A percentile compares a stretch with the other conserved stretches of the same genome.
Evolutionary conservation across 2,113 vertebrate genomes (phyloP).

Genomic region (Sitta europaea): DNA sequence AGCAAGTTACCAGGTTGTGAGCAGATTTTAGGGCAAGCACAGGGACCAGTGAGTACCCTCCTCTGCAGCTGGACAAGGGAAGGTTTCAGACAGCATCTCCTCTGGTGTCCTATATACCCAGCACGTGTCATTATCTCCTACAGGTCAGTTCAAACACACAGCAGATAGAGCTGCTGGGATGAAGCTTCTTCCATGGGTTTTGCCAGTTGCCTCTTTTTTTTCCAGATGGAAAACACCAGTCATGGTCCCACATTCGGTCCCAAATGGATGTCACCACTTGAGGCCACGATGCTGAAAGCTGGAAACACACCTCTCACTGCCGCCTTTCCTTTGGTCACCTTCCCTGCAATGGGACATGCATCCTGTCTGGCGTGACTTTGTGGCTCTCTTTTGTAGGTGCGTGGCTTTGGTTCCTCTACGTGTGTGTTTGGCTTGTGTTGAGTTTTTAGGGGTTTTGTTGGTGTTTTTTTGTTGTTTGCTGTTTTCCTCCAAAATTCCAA

Average conservation of each 20-base stretch:
- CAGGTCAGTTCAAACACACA: neutral
- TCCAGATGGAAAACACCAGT: conserved; percentile 4
- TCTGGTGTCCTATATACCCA: neutral
- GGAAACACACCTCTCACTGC: conserved; percentile 48
- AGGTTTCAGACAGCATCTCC: neutral
- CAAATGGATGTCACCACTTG: neutral
- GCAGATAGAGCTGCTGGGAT: neutral
- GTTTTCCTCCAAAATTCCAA: conserved; percentile 52
- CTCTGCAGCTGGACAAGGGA: neutral
- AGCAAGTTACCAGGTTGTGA: neutral
- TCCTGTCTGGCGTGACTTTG: conserved; percentile 11
- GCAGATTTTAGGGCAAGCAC: neutral
- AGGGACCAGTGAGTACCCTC: neutral
- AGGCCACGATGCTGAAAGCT: conserved; percentile 62
- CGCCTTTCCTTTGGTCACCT: conserved; percentile 70
- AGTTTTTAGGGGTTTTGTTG: conserved; percentile 31
- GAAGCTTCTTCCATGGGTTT: conserved; percentile 2
- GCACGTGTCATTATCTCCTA: neutral
- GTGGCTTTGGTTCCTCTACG: conserved; percentile 50
- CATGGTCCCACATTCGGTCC: neutral
- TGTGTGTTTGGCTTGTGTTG: conserved; percentile 43
- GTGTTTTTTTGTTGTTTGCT: conserved; percentile 23
- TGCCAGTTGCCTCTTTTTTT: neutral
- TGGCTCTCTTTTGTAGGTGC: conserved; percentile 53
- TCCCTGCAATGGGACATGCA: conserved; percentile 54